Base-by-base conservation (phyloP, 2,888 invertebrate genomes). In the Mythimna ferrago region DNA sequence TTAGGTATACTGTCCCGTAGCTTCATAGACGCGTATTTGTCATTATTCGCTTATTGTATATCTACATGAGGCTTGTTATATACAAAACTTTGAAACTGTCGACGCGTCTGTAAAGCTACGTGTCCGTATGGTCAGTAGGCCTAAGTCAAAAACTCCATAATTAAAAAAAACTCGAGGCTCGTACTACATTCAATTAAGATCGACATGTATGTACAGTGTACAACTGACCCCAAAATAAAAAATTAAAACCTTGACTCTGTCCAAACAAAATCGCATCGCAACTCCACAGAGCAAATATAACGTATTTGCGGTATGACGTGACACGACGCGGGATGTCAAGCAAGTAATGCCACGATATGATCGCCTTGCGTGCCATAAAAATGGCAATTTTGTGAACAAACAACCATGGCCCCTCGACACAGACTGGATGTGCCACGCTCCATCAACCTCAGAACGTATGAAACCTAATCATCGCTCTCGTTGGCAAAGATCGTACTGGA, bases 371-470 rank as follows among this genome's bases (percentile, higher is more conserved):
- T 87, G 90, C 85, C 86, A 91, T 92, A 93, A 93, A 94, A 93
- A 92, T 91, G 87, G 89, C 93, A 92, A 94, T 93, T 92, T 89
- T 86, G 89, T 86, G 89, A 87, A 89, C 89, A 92, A 91, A 92
- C 90, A 92, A 90, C 88, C 90, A 84, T 76, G 82, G 84, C 89
- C 87, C 81, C 89, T 89, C 87, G 86, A 86, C 80, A 56, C 38
- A 87, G 86, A 87, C 88, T 81, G 83, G 78, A 71, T 63, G 76
- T 76, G 84, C 79, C 86, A 92, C 89, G 92, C 89, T 91, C 86
- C 89, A 91, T 91, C 90, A 87, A 89, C 87, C 87, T 86, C 84
- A 88, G 83, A 88, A 87, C 89, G 87, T 88, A 92, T 89, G 88
- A 88, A 91, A 91, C 84, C 87, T 88, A 88, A 90, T 92, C 89